Conservation (phyloP, 1,140 invertebrate species). For the Arion vulgaris region DNA sequence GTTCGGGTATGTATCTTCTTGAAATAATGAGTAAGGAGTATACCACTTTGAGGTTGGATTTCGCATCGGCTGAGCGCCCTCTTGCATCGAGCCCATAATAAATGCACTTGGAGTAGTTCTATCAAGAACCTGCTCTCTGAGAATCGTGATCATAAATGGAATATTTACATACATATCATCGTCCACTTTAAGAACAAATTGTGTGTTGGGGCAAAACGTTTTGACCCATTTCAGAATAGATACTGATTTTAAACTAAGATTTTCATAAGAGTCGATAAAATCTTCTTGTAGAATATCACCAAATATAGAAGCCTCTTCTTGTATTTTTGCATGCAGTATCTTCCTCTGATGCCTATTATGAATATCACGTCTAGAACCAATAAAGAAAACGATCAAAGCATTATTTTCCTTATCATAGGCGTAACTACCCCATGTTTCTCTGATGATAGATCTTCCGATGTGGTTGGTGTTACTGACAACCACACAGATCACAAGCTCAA, state of each 20-base stretch:
- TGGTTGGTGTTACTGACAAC: constrained; percentile 45
- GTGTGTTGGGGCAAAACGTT: constrained; percentile 78
- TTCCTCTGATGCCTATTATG: constrained; percentile 57
- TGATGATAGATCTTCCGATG: constrained; percentile 50
- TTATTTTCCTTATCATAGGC: constrained; percentile 29
- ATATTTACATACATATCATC: constrained; percentile 68
- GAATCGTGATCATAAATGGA: constrained; percentile 44
- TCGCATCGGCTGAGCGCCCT: constrained; percentile 51
- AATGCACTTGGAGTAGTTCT: constrained; percentile 25
- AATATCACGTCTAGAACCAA: constrained; percentile 77
- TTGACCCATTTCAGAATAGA: constrained; percentile 86
- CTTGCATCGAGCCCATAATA: constrained; percentile 50
- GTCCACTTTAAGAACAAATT: constrained; percentile 74
- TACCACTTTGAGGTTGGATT: constrained; percentile 72
- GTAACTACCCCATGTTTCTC: constrained; percentile 66
- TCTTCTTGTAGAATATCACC: constrained; percentile 85
- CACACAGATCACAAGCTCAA: constrained; percentile 49
- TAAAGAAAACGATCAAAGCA: constrained; percentile 77
- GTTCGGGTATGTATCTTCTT: constrained; percentile 60
- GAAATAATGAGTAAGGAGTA: constrained; percentile 65
- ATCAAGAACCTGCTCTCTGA: constrained; percentile 10
- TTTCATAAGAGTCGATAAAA: constrained; percentile 85
- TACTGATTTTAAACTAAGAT: constrained; percentile 89
- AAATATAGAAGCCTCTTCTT: constrained; percentile 76
- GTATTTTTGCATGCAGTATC: background rate